Conservation (phyloP, 2,888 invertebrate species). For the Andrena trimmerana region DNA sequence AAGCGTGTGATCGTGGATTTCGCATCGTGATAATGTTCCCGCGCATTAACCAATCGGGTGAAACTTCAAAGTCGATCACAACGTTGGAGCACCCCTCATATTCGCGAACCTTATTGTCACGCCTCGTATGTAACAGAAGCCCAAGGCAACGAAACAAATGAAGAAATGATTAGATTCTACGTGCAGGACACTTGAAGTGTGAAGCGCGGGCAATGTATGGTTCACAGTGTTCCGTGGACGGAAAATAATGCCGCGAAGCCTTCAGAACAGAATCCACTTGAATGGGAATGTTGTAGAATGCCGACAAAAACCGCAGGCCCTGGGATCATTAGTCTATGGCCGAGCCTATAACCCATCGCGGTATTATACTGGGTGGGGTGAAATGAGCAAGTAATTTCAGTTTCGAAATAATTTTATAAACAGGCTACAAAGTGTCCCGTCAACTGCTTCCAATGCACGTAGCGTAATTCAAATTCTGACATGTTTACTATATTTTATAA, state of each 20-base stretch:
- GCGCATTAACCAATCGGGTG: too few species aligned
- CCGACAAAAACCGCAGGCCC: constrained; percentile 84
- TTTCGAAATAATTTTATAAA: constrained; percentile 13
- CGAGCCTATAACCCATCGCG: constrained; percentile 79
- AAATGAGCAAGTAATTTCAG: constrained; percentile 35
- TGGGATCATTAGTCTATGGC: constrained; percentile 84
- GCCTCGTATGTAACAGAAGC: neutral
- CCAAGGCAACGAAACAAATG: neutral
- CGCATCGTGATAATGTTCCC: too few species aligned
- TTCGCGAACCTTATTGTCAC: neutral
- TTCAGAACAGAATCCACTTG: constrained; percentile 79
- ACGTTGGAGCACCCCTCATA: too few species aligned
- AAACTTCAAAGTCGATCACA: too few species aligned
- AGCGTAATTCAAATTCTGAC: too few species aligned
- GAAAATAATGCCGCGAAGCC: constrained; percentile 72
- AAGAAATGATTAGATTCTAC: neutral
- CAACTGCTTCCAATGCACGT: neutral
- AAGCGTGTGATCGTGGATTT: too few species aligned
- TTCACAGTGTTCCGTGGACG: constrained; percentile 52
- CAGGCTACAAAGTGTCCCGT: neutral
- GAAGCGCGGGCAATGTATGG: constrained; percentile 47
- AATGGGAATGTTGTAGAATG: constrained; percentile 85
- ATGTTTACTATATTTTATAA: too few species aligned
- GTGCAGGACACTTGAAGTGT: constrained; percentile 30
- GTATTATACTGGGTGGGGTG: constrained; percentile 80